These are phyloP conservation scores for Catharus bicknelli DNA, from an alignment of 2,113 vertebrate genomes.

Conservation along the genomic window DNA sequence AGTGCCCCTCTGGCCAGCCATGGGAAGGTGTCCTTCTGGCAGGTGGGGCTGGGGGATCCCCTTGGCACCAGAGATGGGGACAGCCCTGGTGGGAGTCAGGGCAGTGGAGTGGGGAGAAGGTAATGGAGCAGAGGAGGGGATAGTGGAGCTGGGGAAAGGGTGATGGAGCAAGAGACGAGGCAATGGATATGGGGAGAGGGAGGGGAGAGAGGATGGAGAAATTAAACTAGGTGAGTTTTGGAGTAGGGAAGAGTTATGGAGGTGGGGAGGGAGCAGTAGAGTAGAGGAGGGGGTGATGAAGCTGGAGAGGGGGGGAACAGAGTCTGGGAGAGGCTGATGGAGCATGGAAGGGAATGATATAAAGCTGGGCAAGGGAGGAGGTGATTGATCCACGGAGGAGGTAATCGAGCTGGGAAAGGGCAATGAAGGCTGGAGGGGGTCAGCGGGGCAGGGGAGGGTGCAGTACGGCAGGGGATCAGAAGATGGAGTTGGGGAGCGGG, in stretches of 20 bases:
- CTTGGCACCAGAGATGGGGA: background rate
- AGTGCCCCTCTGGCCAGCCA: too few species aligned
- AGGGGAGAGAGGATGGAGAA: background rate
- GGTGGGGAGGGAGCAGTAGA: background rate
- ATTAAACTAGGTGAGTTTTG: background rate
- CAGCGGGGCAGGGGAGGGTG: rapidly evolving
- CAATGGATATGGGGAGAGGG: background rate
- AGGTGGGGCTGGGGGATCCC: rapidly evolving
- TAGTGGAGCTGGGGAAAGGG: background rate
- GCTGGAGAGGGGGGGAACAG: background rate
- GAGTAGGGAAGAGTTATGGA: background rate
- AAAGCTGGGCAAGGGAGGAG: background rate
- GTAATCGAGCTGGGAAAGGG: background rate
- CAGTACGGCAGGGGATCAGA: rapidly evolving
- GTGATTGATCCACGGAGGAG: background rate
- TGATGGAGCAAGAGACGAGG: background rate
- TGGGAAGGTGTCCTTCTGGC: too few species aligned
- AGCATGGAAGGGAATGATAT: background rate
- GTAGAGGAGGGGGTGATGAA: background rate
- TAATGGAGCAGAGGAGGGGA: background rate
- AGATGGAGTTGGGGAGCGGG: rapidly evolving
- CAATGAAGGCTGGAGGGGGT: background rate
- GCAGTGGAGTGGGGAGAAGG: background rate
- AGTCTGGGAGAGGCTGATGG: background rate
- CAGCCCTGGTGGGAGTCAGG: background rate